Evolutionary conservation across 2,113 vertebrate species (phyloP).

Genomic region (Regulus satrapa): DNA sequence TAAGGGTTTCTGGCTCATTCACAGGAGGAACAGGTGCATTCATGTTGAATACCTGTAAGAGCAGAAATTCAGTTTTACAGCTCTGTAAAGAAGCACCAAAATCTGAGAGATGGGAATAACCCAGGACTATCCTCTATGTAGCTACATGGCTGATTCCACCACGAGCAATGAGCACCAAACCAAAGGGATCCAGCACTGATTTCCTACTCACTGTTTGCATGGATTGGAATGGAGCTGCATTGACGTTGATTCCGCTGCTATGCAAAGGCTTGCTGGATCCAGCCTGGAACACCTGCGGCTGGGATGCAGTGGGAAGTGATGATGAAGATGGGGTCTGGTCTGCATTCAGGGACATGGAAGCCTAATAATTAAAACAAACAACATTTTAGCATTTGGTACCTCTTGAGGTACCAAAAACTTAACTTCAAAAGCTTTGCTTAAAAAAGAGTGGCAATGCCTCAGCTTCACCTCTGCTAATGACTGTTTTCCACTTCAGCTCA

Average conservation of each 20-base stretch:
- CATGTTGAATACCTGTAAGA: conserved; percentile 91
- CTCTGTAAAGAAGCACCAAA: background rate
- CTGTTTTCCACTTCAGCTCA: background rate
- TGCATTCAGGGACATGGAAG: conserved; percentile 86
- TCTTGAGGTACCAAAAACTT: background rate
- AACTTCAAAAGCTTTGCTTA: background rate
- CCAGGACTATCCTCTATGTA: background rate
- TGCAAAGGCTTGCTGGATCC: conserved; percentile 90
- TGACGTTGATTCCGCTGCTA: conserved; percentile 96
- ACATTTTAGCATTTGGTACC: conserved; percentile 17
- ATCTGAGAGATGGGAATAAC: background rate
- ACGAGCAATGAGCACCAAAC: background rate
- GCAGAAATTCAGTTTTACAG: background rate
- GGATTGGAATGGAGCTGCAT: conserved; percentile 98
- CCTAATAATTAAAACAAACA: conserved; percentile 70
- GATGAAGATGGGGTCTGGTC: conserved; percentile 86
- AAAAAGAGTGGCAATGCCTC: background rate
- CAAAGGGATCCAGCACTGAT: background rate
- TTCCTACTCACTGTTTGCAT: conserved; percentile 91
- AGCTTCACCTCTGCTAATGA: background rate
- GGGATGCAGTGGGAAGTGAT: conserved; percentile 87
- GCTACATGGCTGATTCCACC: background rate
- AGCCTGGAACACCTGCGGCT: conserved; percentile 91
- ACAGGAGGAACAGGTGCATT: conserved; percentile 92
- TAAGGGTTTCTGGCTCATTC: conserved; percentile 87